Evolutionary conservation across 2,113 vertebrate genomes (phyloP).

Genomic region (Coptodon bakossiorum): DNA sequence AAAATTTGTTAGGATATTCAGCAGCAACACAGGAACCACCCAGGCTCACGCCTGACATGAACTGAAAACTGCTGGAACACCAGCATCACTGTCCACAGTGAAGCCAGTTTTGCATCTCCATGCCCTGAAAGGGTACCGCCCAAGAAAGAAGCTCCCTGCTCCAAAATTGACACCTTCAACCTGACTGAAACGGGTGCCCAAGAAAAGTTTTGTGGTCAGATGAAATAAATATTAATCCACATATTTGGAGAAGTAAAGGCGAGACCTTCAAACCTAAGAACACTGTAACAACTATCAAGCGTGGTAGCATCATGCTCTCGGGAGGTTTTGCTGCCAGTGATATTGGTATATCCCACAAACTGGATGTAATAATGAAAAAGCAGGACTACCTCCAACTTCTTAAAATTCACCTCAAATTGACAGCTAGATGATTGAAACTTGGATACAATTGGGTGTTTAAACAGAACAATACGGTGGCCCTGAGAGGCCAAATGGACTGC

Average conservation of each 20-base stretch:
- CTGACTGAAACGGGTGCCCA: neutral
- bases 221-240: neutral
- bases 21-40: neutral
- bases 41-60: neutral
- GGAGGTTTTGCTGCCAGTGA: neutral
- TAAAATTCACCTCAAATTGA: neutral
- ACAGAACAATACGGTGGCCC: too few relatives aligned
- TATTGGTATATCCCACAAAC: neutral
- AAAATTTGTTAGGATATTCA: neutral
- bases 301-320: neutral
- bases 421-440: neutral
- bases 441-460: neutral
- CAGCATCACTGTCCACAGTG: neutral
- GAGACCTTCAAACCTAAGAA: neutral
- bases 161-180: neutral
- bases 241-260: neutral
- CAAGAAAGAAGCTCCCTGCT: neutral
- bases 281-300: neutral
- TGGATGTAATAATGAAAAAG: neutral
- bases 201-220: neutral
- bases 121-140: neutral
- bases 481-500: too few relatives aligned
- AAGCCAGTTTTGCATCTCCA: neutral
- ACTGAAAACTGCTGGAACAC: neutral
- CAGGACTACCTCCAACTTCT: neutral